Conservation (phyloP, 2,113 vertebrate species). For the Peucedramus taeniatus region DNA sequence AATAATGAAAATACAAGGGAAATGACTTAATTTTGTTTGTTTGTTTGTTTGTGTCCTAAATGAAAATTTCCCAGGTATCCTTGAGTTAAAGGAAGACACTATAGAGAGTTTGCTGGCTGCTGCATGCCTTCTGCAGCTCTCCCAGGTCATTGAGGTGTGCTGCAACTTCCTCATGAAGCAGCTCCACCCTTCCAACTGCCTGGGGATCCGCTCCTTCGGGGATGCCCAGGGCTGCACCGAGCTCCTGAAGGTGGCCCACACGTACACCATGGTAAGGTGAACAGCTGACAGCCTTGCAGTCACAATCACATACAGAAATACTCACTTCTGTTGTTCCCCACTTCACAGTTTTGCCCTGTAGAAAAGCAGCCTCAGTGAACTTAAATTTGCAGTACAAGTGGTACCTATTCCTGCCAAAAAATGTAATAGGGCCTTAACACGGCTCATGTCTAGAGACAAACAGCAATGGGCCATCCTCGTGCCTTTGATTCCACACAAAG, state of each 20-base stretch:
- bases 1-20: background rate
- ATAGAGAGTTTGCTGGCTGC: conserved; percentile 93
- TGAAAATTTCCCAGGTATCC: conserved; percentile 77
- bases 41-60: background rate
- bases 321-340: accelerated
- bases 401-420: background rate
- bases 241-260: conserved; percentile 92
- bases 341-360: background rate
- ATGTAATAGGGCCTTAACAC: background rate
- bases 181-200: conserved; percentile 95
- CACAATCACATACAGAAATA: background rate
- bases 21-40: background rate
- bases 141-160: conserved; percentile 94
- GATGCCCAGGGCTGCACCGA: conserved; percentile 93
- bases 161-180: conserved; percentile 97
- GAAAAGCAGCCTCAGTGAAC: background rate
- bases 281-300: background rate
- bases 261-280: conserved; percentile 89
- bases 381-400: background rate
- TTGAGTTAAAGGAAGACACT: conserved; percentile 94
- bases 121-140: conserved; percentile 93
- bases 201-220: conserved; percentile 94
- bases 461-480: background rate
- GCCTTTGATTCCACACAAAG: background rate
- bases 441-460: background rate